Conservation (phyloP, 2,113 vertebrate species). For the Cyprinodon brontotheroides region DNA sequence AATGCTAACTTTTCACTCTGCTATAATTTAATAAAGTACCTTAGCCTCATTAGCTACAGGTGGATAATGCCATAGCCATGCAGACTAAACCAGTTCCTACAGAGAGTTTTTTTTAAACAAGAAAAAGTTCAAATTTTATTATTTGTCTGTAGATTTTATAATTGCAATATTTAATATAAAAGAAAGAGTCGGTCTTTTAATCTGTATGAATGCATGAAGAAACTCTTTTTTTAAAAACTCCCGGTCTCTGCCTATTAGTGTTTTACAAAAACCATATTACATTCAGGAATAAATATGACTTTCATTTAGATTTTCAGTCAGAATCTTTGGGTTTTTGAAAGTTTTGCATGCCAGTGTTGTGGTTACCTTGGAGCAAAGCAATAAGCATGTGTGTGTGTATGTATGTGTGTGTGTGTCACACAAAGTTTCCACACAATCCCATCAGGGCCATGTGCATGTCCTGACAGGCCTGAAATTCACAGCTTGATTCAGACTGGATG, state of each 20-base stretch:
- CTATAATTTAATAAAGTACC: slow-evolving; percentile 12
- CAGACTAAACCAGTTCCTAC: background rate
- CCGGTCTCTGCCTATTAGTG: slow-evolving; percentile 19
- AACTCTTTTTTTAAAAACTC: slow-evolving; percentile 14
- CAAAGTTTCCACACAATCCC: slow-evolving; percentile 32
- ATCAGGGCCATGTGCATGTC: slow-evolving; percentile 54
- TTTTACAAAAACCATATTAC: slow-evolving; percentile 39
- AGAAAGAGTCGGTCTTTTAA: background rate
- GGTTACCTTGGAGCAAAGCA: slow-evolving; percentile 69
- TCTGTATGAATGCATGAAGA: background rate
- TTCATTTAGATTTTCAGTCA: slow-evolving; percentile 4
- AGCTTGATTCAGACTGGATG: slow-evolving; percentile 15
- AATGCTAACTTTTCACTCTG: slow-evolving; percentile 20
- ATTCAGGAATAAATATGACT: slow-evolving; percentile 36
- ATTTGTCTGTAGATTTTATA: background rate
- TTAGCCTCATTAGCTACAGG: slow-evolving; percentile 13
- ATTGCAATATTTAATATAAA: background rate
- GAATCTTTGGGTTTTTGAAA: slow-evolving; percentile 31
- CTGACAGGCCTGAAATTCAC: slow-evolving; percentile 41
- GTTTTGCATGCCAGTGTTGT: slow-evolving; percentile 54
- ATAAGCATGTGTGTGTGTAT: slow-evolving; percentile 26
- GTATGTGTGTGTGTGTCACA: slow-evolving; percentile 15
- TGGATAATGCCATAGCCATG: background rate
- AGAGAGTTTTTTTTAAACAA: background rate
- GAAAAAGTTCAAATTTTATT: background rate